Base-by-base conservation (phyloP, 2,888 invertebrate species). In the Elysia crispata region DNA sequence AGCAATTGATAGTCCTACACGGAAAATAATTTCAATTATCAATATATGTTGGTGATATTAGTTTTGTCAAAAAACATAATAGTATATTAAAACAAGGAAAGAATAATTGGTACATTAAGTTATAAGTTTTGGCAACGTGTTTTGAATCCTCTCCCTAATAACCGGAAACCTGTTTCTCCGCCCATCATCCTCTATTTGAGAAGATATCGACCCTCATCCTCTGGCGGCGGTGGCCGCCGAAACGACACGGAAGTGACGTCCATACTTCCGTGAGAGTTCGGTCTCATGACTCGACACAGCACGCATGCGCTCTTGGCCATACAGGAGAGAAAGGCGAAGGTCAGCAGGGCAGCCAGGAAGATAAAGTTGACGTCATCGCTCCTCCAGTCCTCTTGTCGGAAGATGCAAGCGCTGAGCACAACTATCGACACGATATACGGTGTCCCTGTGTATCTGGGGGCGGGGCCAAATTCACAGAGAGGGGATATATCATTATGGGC, bases 281-380 rank as follows among this genome's bases (percentile, higher is more conserved):
- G 31, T 18, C n/a, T 75, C 41, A 81, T 54, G 50, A 76, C 73
- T 31, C 72, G 41, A 72, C 41, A 73, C 62, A 77, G 28, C n/a
- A 57, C 41, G 72, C 66, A 66, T 33, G 74, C 69, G 30, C 66
- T 76, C 67, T 72, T 66, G n/a, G 74, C 11, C 66, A 81, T 67
- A 11, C 73, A 20, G 18, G 67, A 23, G 28, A 81, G 18, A 33
- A 81, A 73, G 50, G 62, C 57, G 62, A 76, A 67, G 66, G 62
- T 18, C 18, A 82, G 60, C 20, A 79, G 33, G 1, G 8, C 18
- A 60, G 67, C n/a, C 8, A 79, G n/a, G 20, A 77, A n/a, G 33
- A 77, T 54, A 28, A 73, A 66, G 69, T 23, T 62, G 67, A 75
- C 41, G 67, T 49, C 67, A 1, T 62, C 28, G 67, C 41, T 82